Evolutionary conservation across 2,113 vertebrate species (phyloP).

Genomic region (Vimba vimba): DNA sequence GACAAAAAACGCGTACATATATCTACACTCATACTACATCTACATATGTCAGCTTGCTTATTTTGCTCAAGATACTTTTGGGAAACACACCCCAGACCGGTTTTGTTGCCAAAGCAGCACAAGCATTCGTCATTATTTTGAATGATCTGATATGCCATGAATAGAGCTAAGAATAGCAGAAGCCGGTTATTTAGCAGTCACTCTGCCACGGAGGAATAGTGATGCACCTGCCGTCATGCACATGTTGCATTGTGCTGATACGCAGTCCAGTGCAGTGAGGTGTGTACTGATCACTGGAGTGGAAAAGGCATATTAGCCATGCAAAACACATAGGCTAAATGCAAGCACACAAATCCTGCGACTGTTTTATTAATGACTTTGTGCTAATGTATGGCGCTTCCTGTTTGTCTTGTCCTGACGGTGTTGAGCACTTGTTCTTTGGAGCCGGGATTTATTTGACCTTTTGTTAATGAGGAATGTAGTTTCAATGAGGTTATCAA

Average conservation of each 20-base stretch:
- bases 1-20: no score
- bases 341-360: not conserved
- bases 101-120: constrained; percentile 17
- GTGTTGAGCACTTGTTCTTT: not conserved
- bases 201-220: constrained; percentile 1
- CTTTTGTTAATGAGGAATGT: constrained; percentile 20
- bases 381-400: not conserved
- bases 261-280: not conserved
- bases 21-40: no score
- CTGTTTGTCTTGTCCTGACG: not conserved
- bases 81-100: no score
- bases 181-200: constrained; percentile 1
- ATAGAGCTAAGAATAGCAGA: not conserved
- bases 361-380: constrained; percentile 27
- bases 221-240: not conserved
- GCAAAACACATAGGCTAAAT: constrained; percentile 16
- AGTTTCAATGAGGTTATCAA: constrained; percentile 16
- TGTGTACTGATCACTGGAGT: not conserved
- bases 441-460: constrained; percentile 24
- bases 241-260: not conserved
- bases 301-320: constrained; percentile 3
- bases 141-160: constrained; percentile 32
- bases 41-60: no score
- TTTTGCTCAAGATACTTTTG: no score
- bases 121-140: not conserved